Base-by-base conservation (phyloP, 2,888 invertebrate species). In the Alitta virens region DNA sequence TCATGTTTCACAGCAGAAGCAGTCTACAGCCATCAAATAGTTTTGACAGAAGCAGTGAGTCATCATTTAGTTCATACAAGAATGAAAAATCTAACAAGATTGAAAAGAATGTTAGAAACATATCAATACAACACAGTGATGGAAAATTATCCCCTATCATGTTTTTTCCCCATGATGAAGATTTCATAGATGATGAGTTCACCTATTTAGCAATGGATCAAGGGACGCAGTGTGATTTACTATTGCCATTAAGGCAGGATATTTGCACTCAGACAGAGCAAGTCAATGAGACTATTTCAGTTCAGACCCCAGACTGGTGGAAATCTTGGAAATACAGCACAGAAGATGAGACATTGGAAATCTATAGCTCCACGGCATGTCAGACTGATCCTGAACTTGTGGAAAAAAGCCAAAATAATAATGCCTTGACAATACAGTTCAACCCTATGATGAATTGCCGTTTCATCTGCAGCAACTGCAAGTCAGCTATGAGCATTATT, bases 101-200 rank as follows among this genome's bases (percentile, higher is more conserved):
- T 23, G 52, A 24, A 24, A 46, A 46, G 46, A 21, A 46, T n/a
- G 18, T 46, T 7, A n/a, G n/a, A 16, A 21, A 46, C 21, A 21
- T 46, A 9, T n/a, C 18, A 5, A 38, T 60, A n/a, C 60, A 60
- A 25, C 33, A 33, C 16, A 53, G 53, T 46, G 60, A 60, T 42
- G 60, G 60, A 21, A 23, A 40, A 1, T 25, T 60, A 25, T 60
- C 60, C n/a, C 60, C 60, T 23, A 42, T 60, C 25, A 26, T 54
- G 33, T 60, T 54, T 16, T 21, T 14, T 24, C 52, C 52, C 16
- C 2, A 24, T 18, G 23, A 52, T 3, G 23, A 21, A 7, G 9
- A 49, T 3, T 24, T 18, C 21, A 5, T 24, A 9, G 21, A 3
- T 16, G 21, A 18, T 3, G 52, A 52, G 5, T 18, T 16, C 7